Base-by-base conservation (phyloP, 1,140 invertebrate species). In the Magallana gigas region DNA sequence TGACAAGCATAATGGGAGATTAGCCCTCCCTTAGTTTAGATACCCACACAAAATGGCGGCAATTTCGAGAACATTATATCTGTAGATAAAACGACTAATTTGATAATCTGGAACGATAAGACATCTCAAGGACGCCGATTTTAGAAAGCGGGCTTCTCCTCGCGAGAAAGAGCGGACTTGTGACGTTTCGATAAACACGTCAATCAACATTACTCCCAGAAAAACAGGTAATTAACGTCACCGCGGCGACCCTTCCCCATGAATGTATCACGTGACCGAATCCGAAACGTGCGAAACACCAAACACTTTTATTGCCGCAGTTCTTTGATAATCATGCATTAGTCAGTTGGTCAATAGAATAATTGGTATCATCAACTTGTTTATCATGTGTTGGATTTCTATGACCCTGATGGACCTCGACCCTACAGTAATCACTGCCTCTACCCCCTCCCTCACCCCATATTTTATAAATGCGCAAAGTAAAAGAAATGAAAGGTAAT, bases 201-300 rank as follows among this genome's bases (percentile, higher is more conserved):
- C 68, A 76, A 76, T 76, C 68, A 76, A 76, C 36, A 76, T 76
- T 76, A 76, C 23, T 76, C 68, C 11, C 23, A 76, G 12, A 29
- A 76, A 76, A 76, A 76, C 68, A 76, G 68, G 68, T 29, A 76
- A 76, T 76, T 76, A 76, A 76, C 23, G 68, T 76, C 68, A 76
- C 36, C 36, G 36, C 23, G 11, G 23, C 68, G 68, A 29, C 68
- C 68, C 68, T 76, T 76, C 68, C 36, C 68, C 23, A 8, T 18
- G 11, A 8, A 29, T 48, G 18, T 29, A 12, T 29, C 68, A 76
- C 68, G 23, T 76, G 68, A 29, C 14, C 23, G 14, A 11, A 8
- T 18, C 68, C 68, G 23, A 76, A 76, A 76, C 68, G 18, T 76
- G 68, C 68, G 36, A 76, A 76, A 76, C 23, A 76, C 23, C 68